These are phyloP conservation scores for Tricholaema leucomelas DNA, from an alignment of 2,113 vertebrate species.

Conservation along the genomic window DNA sequence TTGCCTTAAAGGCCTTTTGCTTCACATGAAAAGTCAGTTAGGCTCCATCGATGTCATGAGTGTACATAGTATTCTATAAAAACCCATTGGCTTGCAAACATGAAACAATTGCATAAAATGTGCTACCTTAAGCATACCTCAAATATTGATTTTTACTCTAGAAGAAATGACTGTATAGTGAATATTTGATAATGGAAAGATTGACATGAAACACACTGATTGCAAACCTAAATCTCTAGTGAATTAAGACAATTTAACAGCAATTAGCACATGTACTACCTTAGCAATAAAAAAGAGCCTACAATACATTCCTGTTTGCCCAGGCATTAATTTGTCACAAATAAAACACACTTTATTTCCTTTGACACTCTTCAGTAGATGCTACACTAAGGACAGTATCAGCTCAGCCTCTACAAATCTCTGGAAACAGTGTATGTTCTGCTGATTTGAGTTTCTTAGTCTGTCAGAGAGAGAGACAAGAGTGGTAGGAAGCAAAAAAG, in stretches of 20 bases:
- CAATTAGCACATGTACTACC: not conserved
- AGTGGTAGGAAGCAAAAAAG: not conserved
- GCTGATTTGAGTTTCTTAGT: not conserved
- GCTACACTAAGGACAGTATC: not conserved
- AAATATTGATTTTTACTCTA: not conserved
- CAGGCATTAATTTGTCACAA: slow-evolving; percentile 7
- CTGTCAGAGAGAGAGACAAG: not conserved
- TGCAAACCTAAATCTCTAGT: not conserved
- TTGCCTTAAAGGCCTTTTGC: not conserved
- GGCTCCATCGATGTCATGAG: not conserved
- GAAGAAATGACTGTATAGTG: not conserved
- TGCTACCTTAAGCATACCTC: not conserved
- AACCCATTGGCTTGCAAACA: not conserved
- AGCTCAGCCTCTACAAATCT: not conserved
- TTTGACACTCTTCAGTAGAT: not conserved
- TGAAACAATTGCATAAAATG: not conserved
- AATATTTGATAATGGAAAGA: not conserved
- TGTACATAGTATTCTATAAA: not conserved
- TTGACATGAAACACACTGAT: not conserved
- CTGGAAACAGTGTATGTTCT: not conserved
- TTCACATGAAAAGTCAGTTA: not conserved
- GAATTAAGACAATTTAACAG: not conserved
- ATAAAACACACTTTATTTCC: not conserved
- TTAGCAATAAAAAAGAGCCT: not conserved
- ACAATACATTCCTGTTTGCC: not conserved